Percentiles rank a stretch among this genome's conserved stretches.
Evolutionary conservation across 2,113 vertebrate species (phyloP).

Genomic region (Plecturocebus donacophilus): DNA sequence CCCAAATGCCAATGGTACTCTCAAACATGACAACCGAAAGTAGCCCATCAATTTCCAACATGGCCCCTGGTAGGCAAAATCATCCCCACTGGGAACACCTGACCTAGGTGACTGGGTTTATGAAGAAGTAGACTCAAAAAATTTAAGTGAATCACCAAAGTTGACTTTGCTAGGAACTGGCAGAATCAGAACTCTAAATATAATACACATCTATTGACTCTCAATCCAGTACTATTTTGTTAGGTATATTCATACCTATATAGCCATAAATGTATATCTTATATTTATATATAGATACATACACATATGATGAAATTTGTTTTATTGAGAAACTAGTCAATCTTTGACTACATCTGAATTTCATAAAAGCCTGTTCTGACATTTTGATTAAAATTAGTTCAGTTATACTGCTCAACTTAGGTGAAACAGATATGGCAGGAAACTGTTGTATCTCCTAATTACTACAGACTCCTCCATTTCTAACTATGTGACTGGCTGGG

Average conservation of each 20-base stretch:
- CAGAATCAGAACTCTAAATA: not conserved
- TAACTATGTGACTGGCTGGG: not conserved
- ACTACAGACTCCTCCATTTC: not conserved
- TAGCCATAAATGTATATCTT: not conserved
- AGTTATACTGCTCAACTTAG: not conserved
- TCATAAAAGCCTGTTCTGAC: not conserved
- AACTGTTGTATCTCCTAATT: not conserved
- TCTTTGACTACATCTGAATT: not conserved
- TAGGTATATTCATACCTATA: not conserved
- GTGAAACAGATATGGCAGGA: not conserved
- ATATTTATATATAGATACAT: not conserved
- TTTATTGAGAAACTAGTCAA: not conserved
- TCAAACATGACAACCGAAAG: not conserved
- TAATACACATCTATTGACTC: not conserved
- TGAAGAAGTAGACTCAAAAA: not conserved
- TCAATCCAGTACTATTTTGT: not conserved
- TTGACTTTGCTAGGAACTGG: not conserved
- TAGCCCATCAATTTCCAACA: not conserved
- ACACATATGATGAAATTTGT: not conserved
- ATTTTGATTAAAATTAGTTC: slow-evolving; percentile 48
- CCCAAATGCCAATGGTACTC: not conserved
- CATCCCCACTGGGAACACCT: not conserved
- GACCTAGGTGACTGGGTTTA: not conserved
- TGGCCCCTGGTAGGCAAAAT: not conserved
- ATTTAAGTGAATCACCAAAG: not conserved